These are phyloP conservation scores for Apodemia mormo DNA, from an alignment of 2,888 invertebrate species.

Conservation along the genomic window DNA sequence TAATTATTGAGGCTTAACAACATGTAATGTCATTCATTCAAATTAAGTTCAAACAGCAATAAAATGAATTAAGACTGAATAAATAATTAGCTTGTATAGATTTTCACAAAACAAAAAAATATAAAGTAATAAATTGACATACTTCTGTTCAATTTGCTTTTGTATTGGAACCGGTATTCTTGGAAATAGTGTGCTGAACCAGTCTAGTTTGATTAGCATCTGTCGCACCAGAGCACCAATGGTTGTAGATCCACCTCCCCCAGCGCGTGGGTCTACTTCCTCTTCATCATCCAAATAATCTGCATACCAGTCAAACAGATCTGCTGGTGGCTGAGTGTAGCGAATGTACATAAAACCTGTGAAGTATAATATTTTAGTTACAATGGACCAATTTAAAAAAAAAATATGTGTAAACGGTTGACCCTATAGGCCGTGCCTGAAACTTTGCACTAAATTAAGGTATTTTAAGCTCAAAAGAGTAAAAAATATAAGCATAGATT, in stretches of 20 bases:
- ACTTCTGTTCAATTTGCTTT: conserved; percentile 92
- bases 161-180: conserved; percentile 99
- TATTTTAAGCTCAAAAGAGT: too few relatives aligned
- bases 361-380: neutral
- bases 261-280: conserved; percentile 98
- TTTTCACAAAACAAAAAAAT: neutral
- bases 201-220: conserved; percentile 97
- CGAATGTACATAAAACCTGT: conserved; percentile 89
- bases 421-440: too few relatives aligned
- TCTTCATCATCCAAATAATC: conserved; percentile 98
- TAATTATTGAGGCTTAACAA: too few relatives aligned
- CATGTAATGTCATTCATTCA: too few relatives aligned
- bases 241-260: conserved; percentile 95
- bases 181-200: conserved; percentile 99
- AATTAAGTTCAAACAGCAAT: too few relatives aligned
- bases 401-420: too few relatives aligned
- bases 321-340: conserved; percentile 97
- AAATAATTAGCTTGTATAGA: too few relatives aligned
- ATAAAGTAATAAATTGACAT: conserved; percentile 39
- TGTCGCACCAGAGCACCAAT: conserved; percentile 96
- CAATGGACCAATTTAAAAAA: too few relatives aligned
- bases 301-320: conserved; percentile 98
- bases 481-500: too few relatives aligned
- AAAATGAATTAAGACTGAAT: too few relatives aligned
- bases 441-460: too few relatives aligned